Evolutionary conservation across 1,140 invertebrate genomes (phyloP).

Genomic region (Drosophila leontia): DNA sequence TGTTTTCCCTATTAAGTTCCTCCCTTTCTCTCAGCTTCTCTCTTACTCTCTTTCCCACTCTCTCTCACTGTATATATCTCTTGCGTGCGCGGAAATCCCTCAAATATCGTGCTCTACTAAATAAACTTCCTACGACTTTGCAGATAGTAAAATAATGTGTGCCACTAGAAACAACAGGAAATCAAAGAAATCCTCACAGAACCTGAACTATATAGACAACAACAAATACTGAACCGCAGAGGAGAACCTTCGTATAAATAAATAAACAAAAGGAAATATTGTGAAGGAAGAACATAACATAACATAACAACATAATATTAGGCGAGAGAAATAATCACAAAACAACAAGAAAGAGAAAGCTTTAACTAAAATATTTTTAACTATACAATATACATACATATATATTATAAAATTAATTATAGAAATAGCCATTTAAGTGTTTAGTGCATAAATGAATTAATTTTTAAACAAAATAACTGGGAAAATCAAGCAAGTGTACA

Average conservation of each 20-base stretch:
- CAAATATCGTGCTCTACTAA: slow-evolving; percentile 27
- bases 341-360: slow-evolving; percentile 65
- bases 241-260: slow-evolving; percentile 22
- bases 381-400: slow-evolving; percentile 78
- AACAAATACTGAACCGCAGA: slow-evolving; percentile 27
- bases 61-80: neutral
- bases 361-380: slow-evolving; percentile 83
- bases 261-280: slow-evolving; percentile 18
- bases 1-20: slow-evolving; percentile 17
- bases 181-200: slow-evolving; percentile 79
- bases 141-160: slow-evolving; percentile 79
- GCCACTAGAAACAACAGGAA: slow-evolving; percentile 74
- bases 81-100: slow-evolving; percentile 55
- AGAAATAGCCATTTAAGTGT: slow-evolving; percentile 68
- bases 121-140: slow-evolving; percentile 59
- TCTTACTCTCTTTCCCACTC: slow-evolving; percentile 22
- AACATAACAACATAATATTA: neutral
- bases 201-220: slow-evolving; percentile 77
- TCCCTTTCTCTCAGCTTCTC: slow-evolving; percentile 36
- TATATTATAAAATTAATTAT: slow-evolving; percentile 54
- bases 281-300: slow-evolving; percentile 6
- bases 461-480: slow-evolving; percentile 64
- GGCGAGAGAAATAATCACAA: slow-evolving; percentile 65
- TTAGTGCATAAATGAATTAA: slow-evolving; percentile 58
- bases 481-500: slow-evolving; percentile 72